phyloP scores from a whole-genome alignment of 2,888 invertebrate genomes.

The Serrognathus titanus region DNA sequence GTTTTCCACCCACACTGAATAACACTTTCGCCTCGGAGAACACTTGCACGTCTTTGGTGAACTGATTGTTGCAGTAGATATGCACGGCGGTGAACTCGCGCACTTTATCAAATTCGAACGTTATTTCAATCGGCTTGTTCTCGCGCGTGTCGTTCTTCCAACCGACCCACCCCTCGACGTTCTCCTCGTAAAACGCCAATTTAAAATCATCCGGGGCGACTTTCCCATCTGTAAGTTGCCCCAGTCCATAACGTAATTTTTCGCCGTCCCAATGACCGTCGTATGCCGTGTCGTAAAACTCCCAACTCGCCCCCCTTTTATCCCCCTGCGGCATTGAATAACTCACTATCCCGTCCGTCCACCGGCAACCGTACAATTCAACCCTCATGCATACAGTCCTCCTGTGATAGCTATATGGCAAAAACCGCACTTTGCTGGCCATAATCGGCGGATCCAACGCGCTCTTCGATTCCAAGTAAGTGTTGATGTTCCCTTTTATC shows the following conservation, averaged over 20 bases:
- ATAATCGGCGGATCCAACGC: constrained; percentile 79
- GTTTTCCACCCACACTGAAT: constrained; percentile 78
- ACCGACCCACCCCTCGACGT: constrained; percentile 83
- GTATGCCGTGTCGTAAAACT: constrained; percentile 80
- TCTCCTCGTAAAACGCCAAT: constrained; percentile 55
- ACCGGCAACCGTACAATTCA: constrained; percentile 83
- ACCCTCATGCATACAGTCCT: constrained; percentile 90
- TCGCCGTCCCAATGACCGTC: constrained; percentile 80
- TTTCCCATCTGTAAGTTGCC: constrained; percentile 80
- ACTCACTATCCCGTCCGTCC: constrained; percentile 79
- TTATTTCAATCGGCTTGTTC: constrained; percentile 61
- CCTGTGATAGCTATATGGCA: constrained; percentile 78
- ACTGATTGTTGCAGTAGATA: constrained; percentile 82
- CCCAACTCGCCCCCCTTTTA: constrained; percentile 73
- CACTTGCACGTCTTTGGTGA: constrained; percentile 79
- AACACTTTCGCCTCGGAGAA: constrained; percentile 76
- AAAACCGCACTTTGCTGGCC: constrained; percentile 79
- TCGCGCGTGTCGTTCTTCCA: constrained; percentile 78
- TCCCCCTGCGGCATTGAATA: constrained; percentile 89
- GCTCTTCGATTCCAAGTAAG: constrained; percentile 76
- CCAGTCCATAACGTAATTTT: constrained; percentile 73
- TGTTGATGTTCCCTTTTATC: constrained; percentile 79
- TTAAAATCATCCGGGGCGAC: constrained; percentile 74
- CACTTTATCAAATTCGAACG: constrained; percentile 82
- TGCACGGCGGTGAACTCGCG: constrained; percentile 81